Evolutionary conservation across 2,888 invertebrate genomes (phyloP), one percentile per base, ranked within the genome.

Genomic region (Thymelicus lineola): DNA sequence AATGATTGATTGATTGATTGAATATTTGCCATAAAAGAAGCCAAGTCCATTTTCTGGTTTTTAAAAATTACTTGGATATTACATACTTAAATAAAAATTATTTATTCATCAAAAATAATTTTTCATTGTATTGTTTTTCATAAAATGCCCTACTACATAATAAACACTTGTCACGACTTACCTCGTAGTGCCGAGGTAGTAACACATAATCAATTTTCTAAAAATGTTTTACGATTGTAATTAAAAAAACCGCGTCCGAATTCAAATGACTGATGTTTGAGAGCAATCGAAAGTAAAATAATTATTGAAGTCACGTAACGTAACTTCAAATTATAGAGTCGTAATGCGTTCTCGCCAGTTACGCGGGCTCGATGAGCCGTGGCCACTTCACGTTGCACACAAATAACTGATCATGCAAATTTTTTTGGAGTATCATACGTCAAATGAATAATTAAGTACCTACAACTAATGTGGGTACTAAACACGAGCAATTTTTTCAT

Each of bases 241-340:
- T 45, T 61, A 55, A 58, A 38, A 38, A 46, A 53, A 48, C 38
- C 48, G 28, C 57, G 69, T 58, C 48, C 69, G 58, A 71, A 73
- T 72, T 72, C 28, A 73, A 72, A 71, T 69, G 67, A 62, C 65
- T 73, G 55, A 73, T 72, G 73, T 67, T 73, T 72, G 62, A 70
- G 70, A 76, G 75, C 76, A 77, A 83, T 82, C 76, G 80, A 83
- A 85, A 83, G 83, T 76, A 79, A 81, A 79, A 82, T 84, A 82
- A 82, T 85, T 82, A 88, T 86, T 80, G 76, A 75, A 82, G 82
- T 86, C 87, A 89, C 89, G 87, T 87, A 87, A 89, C 88, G 87
- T 87, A 87, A 87, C 80, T 64, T 72, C 76, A 68, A 84, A 84
- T 87, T 83, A 83, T 78, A 75, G 72, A 89, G 86, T 87, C 88